These are phyloP conservation scores for Oryzias curvinotus DNA, from an alignment of 2,113 vertebrate species.

Conservation along the genomic window DNA sequence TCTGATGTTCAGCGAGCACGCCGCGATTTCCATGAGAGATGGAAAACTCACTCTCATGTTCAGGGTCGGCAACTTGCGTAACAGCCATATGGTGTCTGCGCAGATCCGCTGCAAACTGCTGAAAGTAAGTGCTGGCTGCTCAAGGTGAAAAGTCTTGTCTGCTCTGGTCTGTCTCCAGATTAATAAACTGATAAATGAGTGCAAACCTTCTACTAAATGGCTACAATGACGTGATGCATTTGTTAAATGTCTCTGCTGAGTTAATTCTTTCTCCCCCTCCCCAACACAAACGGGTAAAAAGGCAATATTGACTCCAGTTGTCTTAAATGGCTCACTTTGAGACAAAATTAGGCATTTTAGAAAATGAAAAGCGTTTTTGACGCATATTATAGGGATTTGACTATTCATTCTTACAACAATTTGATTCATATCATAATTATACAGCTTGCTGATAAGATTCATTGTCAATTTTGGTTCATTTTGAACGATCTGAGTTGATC, in stretches of 20 bases:
- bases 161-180: conserved; percentile 2
- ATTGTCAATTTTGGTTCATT: too few relatives aligned
- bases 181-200: conserved; percentile 18
- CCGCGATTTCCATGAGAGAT: conserved; percentile 96
- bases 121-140: conserved; percentile 84
- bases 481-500: too few relatives aligned
- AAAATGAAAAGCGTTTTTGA: too few relatives aligned
- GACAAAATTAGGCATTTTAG: too few relatives aligned
- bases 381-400: too few relatives aligned
- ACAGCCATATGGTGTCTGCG: conserved; percentile 99
- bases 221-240: background rate
- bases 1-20: conserved; percentile 97
- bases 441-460: too few relatives aligned
- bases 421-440: too few relatives aligned
- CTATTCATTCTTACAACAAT: too few relatives aligned
- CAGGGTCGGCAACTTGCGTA: conserved; percentile 96
- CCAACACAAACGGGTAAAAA: too few relatives aligned
- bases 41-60: conserved; percentile 99
- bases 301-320: too few relatives aligned
- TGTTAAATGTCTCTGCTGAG: background rate
- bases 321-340: too few relatives aligned
- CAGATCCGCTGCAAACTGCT: conserved; percentile 99
- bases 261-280: too few relatives aligned
- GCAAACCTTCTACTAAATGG: conserved; percentile 22
- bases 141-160: background rate